Evolutionary conservation across 2,888 invertebrate species (phyloP).

Genomic region (Bruchidius siliquastri): DNA sequence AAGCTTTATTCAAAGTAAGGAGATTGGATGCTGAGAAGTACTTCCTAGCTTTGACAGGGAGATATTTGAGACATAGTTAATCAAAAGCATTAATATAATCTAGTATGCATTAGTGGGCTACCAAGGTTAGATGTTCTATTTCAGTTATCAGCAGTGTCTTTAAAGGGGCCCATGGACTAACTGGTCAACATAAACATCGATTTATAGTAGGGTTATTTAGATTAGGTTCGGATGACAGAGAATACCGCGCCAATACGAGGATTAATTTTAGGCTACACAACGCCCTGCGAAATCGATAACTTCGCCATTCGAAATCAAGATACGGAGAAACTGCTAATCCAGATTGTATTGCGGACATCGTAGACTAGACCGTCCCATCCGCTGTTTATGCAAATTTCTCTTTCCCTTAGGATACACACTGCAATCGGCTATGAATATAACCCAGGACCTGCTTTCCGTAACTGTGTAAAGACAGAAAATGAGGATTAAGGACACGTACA

Average conservation of each 20-base stretch:
- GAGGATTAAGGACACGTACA: no score
- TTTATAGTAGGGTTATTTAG: not conserved
- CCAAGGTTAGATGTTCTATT: no score
- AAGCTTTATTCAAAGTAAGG: no score
- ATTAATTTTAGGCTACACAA: not conserved
- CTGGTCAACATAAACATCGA: not conserved
- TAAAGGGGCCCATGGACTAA: not conserved
- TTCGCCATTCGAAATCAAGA: not conserved
- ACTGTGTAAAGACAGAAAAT: no score
- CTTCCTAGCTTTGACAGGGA: no score
- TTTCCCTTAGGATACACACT: not conserved
- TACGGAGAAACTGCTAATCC: not conserved
- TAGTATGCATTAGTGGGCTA: no score
- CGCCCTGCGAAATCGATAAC: not conserved
- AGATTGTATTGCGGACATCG: not conserved
- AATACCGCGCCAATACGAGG: not conserved
- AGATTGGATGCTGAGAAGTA: no score
- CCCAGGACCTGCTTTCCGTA: not conserved
- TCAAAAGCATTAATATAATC: no score
- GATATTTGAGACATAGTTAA: no score
- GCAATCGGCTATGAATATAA: not conserved
- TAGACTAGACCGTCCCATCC: not conserved
- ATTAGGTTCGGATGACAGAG: not conserved
- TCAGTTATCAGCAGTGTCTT: no score
- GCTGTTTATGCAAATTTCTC: not conserved